phyloP scores from a whole-genome alignment of 2,888 invertebrate species.

The Crepidodera aurea region DNA sequence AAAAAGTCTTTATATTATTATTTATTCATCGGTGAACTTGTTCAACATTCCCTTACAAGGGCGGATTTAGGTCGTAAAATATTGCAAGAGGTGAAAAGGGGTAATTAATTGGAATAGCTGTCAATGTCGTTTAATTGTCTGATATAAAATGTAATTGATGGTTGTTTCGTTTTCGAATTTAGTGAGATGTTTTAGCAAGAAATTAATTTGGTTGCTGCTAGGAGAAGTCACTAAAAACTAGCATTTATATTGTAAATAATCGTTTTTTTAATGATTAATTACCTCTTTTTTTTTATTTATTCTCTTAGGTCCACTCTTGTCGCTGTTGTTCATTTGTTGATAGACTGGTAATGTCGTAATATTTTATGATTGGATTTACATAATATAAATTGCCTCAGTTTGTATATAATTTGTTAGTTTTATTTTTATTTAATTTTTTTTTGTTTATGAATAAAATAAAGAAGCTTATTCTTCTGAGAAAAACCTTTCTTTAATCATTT shows the following conservation, averaged over 20 bases:
- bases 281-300: no score
- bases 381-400: conserved; percentile 47
- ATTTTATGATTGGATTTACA: conserved; percentile 21
- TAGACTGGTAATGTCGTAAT: conserved; percentile 27
- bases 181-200: no score
- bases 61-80: conserved; percentile 2
- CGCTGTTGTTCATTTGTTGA: conserved; percentile 21
- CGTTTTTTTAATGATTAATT: neutral
- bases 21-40: conserved; percentile 18
- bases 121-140: no score
- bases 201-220: no score
- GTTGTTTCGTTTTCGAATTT: no score
- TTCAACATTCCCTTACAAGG: conserved; percentile 18
- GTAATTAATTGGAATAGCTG: no score
- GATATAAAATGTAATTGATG: no score
- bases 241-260: neutral
- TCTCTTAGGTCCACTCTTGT: neutral
- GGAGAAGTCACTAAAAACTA: no score
- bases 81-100: neutral
- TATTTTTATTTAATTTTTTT: conserved; percentile 49
- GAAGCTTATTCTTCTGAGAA: conserved; percentile 26
- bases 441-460: conserved; percentile 45
- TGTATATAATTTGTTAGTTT: conserved; percentile 52
- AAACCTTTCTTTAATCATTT: no score
- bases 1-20: no score